These are phyloP conservation scores for Andrena marginata DNA, from an alignment of 2,888 invertebrate species.

Conservation along the genomic window DNA sequence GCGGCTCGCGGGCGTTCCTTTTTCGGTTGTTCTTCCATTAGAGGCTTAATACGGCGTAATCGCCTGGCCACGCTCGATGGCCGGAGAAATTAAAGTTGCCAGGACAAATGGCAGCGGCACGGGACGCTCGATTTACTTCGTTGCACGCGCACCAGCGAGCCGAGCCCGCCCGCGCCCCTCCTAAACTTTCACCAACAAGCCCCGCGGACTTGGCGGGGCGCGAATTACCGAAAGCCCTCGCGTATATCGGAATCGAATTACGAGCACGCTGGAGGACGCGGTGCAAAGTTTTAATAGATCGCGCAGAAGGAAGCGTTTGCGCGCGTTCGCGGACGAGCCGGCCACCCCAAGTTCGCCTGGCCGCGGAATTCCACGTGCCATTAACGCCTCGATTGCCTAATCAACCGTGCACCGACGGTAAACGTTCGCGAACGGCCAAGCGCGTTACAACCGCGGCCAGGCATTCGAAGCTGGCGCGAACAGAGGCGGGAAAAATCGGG, in stretches of 20 bases:
- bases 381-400: conserved; percentile 24
- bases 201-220: neutral
- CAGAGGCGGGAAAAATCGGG: conserved; percentile 38
- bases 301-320: conserved; percentile 1
- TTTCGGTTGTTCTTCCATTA: conserved; percentile 55
- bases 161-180: neutral
- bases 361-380: conserved; percentile 29
- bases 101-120: conserved; percentile 46
- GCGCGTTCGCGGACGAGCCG: neutral
- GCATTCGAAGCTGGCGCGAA: neutral
- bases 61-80: conserved; percentile 29
- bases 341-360: conserved; percentile 10
- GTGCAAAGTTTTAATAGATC: conserved; percentile 17
- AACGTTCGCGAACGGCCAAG: too few relatives aligned
- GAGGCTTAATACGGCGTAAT: conserved; percentile 56
- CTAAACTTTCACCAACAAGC: neutral
- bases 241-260: conserved; percentile 23
- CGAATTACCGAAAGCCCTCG: neutral
- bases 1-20: conserved; percentile 45
- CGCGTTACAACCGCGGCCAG: too few relatives aligned
- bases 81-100: conserved; percentile 56
- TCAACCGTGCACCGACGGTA: neutral
- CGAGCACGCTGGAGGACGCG: neutral
- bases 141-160: neutral
- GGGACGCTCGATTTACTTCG: conserved; percentile 26